Conservation (phyloP, 2,113 vertebrate species). For the Tyrannus savana region DNA sequence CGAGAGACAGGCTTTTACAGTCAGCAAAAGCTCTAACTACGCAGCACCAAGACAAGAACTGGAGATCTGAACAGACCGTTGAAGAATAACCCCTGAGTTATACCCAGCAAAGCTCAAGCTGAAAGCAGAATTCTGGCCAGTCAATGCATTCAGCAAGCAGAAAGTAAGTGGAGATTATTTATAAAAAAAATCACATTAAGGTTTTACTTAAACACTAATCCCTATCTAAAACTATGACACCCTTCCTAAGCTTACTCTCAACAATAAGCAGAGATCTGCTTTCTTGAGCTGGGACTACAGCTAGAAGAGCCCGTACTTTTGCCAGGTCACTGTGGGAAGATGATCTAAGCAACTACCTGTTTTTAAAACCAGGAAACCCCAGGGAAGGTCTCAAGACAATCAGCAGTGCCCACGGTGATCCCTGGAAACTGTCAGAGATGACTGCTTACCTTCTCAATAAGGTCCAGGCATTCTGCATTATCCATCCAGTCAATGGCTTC, state of each 20-base stretch:
- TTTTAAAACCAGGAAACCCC: not conserved
- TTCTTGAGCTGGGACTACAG: not conserved
- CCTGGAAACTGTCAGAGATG: not conserved
- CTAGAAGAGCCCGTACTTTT: not conserved
- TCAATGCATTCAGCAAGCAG: not conserved
- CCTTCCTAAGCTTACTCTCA: not conserved
- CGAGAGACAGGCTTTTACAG: conserved; percentile 46
- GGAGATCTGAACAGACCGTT: not conserved
- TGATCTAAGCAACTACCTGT: not conserved
- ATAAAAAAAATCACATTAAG: not conserved
- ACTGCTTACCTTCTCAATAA: conserved; percentile 87
- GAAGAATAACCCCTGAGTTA: not conserved
- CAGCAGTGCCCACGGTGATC: not conserved
- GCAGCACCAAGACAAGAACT: conserved; percentile 2
- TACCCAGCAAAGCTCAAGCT: not conserved
- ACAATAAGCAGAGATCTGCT: not conserved
- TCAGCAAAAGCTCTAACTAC: conserved; percentile 5
- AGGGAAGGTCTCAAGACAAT: not conserved
- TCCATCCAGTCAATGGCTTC: conserved; percentile 97
- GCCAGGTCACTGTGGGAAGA: not conserved
- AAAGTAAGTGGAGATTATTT: not conserved
- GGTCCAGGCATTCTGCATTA: conserved; percentile 92
- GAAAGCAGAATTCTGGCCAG: conserved; percentile 2
- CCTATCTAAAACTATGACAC: not conserved
- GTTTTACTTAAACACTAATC: not conserved